Evolutionary conservation across 2,888 invertebrate species (phyloP).

Genomic region (Diarsia dahlii): DNA sequence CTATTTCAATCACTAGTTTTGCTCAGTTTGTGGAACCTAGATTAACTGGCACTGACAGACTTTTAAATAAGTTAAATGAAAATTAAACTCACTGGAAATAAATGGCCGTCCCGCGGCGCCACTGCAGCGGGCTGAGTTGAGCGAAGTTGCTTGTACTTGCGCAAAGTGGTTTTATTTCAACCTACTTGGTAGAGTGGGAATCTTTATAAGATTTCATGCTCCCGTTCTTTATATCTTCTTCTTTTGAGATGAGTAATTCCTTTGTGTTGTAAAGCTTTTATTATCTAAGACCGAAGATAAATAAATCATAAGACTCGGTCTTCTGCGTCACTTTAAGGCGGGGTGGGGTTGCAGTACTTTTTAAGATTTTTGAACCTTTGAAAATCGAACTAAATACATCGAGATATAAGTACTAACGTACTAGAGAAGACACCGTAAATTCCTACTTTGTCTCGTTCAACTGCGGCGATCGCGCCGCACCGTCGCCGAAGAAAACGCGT

Average conservation of each 20-base stretch:
- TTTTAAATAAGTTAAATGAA: constrained; percentile 58
- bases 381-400: too few species aligned
- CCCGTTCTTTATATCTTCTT: background rate
- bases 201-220: constrained; percentile 25
- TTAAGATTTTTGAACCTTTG: too few species aligned
- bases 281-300: background rate
- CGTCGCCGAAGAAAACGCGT: too few species aligned
- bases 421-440: too few species aligned
- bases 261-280: background rate
- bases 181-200: constrained; percentile 26
- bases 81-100: constrained; percentile 53
- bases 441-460: too few species aligned
- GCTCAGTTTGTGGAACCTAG: constrained; percentile 31
- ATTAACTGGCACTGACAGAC: constrained; percentile 52
- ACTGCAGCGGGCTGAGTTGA: constrained; percentile 22
- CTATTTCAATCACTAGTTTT: constrained; percentile 46
- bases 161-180: constrained; percentile 52
- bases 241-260: background rate
- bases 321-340: background rate
- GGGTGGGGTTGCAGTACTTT: too few species aligned
- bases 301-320: background rate
- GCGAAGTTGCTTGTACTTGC: constrained; percentile 38
- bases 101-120: constrained; percentile 29
- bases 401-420: too few species aligned
- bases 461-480: too few species aligned